Evolutionary conservation across 2,113 vertebrate genomes (phyloP).

Genomic region (Pelusios castaneus): DNA sequence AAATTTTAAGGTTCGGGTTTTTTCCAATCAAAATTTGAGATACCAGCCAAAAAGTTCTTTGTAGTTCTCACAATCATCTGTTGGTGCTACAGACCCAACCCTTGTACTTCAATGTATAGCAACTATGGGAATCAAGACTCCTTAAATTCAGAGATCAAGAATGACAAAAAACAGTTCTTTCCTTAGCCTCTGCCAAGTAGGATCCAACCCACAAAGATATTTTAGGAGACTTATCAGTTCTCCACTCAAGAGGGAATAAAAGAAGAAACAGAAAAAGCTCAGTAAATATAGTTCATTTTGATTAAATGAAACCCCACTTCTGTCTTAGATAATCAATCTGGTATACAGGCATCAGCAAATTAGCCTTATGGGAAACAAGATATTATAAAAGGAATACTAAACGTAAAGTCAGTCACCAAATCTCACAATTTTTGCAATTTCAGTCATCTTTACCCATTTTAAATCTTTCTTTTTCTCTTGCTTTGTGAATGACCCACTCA

Average conservation of each 20-base stretch:
- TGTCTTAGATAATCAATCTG: not conserved
- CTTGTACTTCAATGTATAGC: not conserved
- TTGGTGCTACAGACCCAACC: rapidly evolving
- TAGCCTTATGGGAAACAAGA: not conserved
- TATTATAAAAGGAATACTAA: not conserved
- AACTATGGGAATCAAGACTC: rapidly evolving
- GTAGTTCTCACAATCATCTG: not conserved
- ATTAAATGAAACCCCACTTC: not conserved
- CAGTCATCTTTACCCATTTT: not conserved
- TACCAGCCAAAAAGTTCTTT: rapidly evolving
- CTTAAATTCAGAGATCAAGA: not conserved
- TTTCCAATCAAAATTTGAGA: not conserved
- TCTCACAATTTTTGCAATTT: not conserved
- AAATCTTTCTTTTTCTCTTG: not conserved
- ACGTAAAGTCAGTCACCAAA: not conserved
- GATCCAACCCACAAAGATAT: not conserved
- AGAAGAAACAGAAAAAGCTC: not conserved
- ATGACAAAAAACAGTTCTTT: not conserved
- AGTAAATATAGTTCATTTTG: not conserved
- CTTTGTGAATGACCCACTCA: not conserved
- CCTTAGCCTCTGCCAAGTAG: not conserved
- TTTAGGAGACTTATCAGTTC: not conserved
- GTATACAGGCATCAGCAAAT: not conserved
- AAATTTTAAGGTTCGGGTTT: not conserved
- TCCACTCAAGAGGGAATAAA: not conserved